Percentiles rank a stretch among this genome's conserved stretches.
phyloP scores from a whole-genome alignment of 2,888 invertebrate species.

The Limnephilus lunatus region DNA sequence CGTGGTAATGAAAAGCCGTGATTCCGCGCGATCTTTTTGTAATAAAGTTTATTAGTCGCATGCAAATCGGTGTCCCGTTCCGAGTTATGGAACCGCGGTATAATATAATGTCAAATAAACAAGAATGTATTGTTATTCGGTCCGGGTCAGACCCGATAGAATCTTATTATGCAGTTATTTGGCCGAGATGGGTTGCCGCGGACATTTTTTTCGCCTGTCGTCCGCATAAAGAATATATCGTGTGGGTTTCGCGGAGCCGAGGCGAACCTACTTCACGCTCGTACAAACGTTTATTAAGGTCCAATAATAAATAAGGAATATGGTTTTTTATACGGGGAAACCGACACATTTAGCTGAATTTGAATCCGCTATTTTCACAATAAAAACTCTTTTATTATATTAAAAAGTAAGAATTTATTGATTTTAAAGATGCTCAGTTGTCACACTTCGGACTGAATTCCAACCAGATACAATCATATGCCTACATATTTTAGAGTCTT shows the following conservation, averaged over 20 bases:
- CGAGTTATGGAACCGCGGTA: constrained; percentile 48
- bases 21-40: constrained; percentile 19
- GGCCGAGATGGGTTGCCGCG: constrained; percentile 35
- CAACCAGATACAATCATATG: background rate
- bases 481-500: background rate
- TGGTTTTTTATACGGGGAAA: background rate
- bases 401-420: background rate
- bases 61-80: constrained; percentile 43
- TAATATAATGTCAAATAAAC: constrained; percentile 59
- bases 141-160: constrained; percentile 57
- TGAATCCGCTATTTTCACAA: background rate
- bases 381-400: background rate
- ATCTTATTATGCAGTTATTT: constrained; percentile 56
- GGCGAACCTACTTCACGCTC: background rate
- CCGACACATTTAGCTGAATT: background rate
- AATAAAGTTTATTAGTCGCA: constrained; percentile 40
- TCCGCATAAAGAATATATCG: constrained; percentile 2
- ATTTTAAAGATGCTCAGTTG: background rate
- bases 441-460: background rate
- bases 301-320: background rate
- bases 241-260: constrained; percentile 4
- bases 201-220: constrained; percentile 33
- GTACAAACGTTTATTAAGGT: background rate
- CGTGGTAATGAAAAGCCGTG: constrained; percentile 27
- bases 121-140: constrained; percentile 57